phyloP scores from a whole-genome alignment of 2,113 vertebrate genomes.

The Callopanchax toddi region DNA sequence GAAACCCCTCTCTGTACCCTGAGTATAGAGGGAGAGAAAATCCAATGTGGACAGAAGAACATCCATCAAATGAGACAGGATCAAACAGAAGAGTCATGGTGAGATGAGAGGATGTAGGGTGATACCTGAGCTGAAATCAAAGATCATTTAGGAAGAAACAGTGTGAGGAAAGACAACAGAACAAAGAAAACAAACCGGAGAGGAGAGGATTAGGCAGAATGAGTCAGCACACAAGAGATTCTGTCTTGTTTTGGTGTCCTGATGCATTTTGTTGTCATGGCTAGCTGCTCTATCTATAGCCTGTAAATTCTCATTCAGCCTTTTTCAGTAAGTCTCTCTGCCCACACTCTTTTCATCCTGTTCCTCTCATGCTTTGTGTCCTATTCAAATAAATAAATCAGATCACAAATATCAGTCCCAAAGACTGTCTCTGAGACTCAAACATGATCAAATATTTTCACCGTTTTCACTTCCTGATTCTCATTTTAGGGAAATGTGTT shows the following conservation, averaged over 20 bases:
- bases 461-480: too few relatives aligned
- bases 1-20: conserved; percentile 95
- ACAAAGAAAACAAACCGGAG: conserved; percentile 8
- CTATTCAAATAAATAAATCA: too few relatives aligned
- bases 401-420: too few relatives aligned
- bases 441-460: too few relatives aligned
- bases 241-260: conserved; percentile 12
- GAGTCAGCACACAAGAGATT: conserved; percentile 20
- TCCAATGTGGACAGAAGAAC: neutral
- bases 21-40: conserved; percentile 11
- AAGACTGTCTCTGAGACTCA: too few relatives aligned
- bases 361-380: too few relatives aligned
- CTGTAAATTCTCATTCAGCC: conserved; percentile 16
- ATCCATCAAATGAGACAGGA: conserved; percentile 6
- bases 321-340: conserved; percentile 41
- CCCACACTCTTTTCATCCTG: conserved; percentile 10
- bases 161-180: neutral
- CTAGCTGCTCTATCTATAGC: conserved; percentile 40
- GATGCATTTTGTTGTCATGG: conserved; percentile 35
- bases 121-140: conserved; percentile 16
- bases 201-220: neutral
- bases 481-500: too few relatives aligned
- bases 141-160: conserved; percentile 20
- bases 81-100: conserved; percentile 16
- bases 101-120: neutral